Evolutionary conservation across 30 jellyfish, hydroid and myxozoan species (phyloP).

Genomic region (Euphysa ruthae): DNA sequence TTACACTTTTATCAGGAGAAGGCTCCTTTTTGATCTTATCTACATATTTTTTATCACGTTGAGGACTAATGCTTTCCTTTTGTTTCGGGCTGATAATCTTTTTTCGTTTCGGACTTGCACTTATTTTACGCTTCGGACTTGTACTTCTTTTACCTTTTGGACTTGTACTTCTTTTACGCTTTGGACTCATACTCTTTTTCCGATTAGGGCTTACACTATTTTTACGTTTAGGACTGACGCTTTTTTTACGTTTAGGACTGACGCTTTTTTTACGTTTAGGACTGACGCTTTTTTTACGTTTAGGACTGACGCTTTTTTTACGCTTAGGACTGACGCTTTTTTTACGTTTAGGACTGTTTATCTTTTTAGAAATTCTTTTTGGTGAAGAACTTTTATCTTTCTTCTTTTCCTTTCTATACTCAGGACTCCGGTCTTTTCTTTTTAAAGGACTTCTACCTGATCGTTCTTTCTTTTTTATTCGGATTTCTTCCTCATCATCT

Average conservation of each 20-base stretch:
- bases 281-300: not conserved
- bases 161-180: not conserved
- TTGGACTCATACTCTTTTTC: not conserved
- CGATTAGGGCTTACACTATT: not conserved
- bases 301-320: not conserved
- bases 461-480: not conserved
- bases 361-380: not conserved
- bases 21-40: no score
- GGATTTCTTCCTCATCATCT: no score
- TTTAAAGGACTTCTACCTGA: not conserved
- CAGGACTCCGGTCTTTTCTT: not conserved
- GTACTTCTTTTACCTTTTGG: not conserved
- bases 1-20: no score
- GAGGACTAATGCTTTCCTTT: not conserved
- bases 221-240: conserved; percentile 7
- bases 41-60: no score
- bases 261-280: not conserved
- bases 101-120: not conserved
- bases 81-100: no score
- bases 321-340: not conserved
- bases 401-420: not conserved
- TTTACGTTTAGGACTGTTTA: not conserved
- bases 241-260: conserved; percentile 9
- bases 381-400: not conserved
- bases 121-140: conserved; percentile 7